Conservation (phyloP, 1,140 invertebrate species). For the Drosophila arawakana region DNA sequence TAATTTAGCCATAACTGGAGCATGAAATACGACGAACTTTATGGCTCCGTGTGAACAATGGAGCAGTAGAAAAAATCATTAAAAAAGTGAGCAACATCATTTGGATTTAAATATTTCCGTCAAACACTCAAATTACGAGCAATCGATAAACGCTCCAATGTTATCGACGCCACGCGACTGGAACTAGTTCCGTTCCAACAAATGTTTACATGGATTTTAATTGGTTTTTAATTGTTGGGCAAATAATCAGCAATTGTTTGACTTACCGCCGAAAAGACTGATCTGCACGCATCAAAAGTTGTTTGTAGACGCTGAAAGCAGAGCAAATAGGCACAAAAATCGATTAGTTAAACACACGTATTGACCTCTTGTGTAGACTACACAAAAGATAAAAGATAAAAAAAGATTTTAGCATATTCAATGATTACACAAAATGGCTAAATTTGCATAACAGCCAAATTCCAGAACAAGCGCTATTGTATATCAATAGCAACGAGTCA, state of each 20-base stretch:
- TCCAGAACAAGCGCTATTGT: conserved; percentile 3
- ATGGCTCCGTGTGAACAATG: not conserved
- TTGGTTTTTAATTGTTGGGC: conserved; percentile 29
- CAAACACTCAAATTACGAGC: not conserved
- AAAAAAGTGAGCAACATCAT: not conserved
- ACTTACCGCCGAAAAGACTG: conserved; percentile 14
- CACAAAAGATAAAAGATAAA: not conserved
- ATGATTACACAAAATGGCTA: not conserved
- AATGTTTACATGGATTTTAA: conserved; percentile 7
- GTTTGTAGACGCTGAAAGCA: conserved; percentile 4
- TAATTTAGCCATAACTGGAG: conserved; percentile 54
- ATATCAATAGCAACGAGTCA: conserved; percentile 3
- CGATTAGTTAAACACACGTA: conserved; percentile 7
- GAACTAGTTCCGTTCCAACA: conserved; percentile 17
- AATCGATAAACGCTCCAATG: not conserved
- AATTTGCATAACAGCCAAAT: conserved; percentile 13
- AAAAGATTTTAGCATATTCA: not conserved
- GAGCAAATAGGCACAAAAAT: conserved; percentile 7
- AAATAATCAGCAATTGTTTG: conserved; percentile 23
- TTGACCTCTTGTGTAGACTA: not conserved
- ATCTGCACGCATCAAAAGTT: not conserved
- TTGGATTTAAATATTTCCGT: conserved; percentile 31
- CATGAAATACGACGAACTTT: conserved; percentile 41
- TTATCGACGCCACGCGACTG: not conserved
- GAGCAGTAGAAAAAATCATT: not conserved